phyloP scores from a whole-genome alignment of 1,140 invertebrate genomes.

The Tetragnatha versicolor region DNA sequence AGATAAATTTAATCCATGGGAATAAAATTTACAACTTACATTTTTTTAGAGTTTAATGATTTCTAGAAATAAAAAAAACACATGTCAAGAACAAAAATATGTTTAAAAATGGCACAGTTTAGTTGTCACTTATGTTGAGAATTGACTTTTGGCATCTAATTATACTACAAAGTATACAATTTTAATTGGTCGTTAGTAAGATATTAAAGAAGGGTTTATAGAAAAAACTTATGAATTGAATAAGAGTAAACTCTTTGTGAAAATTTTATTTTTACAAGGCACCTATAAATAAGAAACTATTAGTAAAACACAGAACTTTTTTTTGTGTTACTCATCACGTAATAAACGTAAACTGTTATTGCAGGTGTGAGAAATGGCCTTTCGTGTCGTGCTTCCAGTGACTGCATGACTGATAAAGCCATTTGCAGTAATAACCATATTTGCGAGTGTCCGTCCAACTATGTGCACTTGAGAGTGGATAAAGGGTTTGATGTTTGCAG shows the following conservation, averaged over 20 bases:
- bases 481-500: constrained; percentile 26
- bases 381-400: not conserved
- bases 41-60: too few relatives aligned
- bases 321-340: too few relatives aligned
- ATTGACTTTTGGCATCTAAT: too few relatives aligned
- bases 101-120: too few relatives aligned
- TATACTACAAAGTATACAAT: too few relatives aligned
- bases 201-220: not conserved
- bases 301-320: not conserved
- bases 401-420: constrained; percentile 40
- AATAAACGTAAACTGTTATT: not conserved
- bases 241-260: too few relatives aligned
- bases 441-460: constrained; percentile 28
- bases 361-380: constrained; percentile 21
- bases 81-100: too few relatives aligned
- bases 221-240: not conserved
- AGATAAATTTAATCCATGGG: too few relatives aligned
- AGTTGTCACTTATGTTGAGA: too few relatives aligned
- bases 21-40: too few relatives aligned
- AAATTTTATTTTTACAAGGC: not conserved
- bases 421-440: constrained; percentile 1
- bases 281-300: too few relatives aligned
- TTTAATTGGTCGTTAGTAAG: not conserved
- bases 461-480: not conserved
- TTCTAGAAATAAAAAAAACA: too few relatives aligned